Conservation (phyloP, 2,888 invertebrate genomes). For the Chrysolina oricalcia region DNA sequence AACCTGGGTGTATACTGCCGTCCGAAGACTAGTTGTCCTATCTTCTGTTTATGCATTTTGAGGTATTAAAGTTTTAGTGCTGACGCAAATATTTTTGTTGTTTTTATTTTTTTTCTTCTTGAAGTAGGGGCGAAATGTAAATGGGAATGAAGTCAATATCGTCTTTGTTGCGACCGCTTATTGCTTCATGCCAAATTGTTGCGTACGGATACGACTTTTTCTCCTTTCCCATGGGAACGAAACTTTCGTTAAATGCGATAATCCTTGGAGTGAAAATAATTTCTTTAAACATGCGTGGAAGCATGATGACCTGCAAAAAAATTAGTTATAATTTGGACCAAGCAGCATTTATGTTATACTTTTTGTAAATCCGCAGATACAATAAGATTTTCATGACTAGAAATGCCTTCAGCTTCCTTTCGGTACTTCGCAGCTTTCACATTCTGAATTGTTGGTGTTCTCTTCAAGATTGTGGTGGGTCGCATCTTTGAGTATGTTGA, state of each 20-base stretch:
- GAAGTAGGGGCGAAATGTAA: too few species aligned
- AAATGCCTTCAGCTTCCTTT: background rate
- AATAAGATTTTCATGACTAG: background rate
- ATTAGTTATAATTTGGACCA: conserved; percentile 48
- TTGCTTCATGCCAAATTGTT: conserved; percentile 59
- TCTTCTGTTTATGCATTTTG: too few species aligned
- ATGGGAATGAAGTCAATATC: too few species aligned
- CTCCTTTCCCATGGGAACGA: conserved; percentile 48
- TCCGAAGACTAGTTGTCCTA: too few species aligned
- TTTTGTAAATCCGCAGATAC: conserved; percentile 50
- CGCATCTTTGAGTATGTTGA: conserved; percentile 22
- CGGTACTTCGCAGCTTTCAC: conserved; percentile 20
- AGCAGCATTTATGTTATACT: conserved; percentile 51
- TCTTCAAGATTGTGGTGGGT: too few species aligned
- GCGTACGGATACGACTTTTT: conserved; percentile 39
- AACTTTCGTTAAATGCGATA: too few species aligned
- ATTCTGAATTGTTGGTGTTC: background rate
- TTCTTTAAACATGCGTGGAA: too few species aligned
- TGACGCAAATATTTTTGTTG: too few species aligned
- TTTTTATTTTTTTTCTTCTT: too few species aligned
- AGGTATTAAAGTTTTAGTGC: too few species aligned
- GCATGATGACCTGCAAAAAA: conserved; percentile 50
- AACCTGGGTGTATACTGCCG: too few species aligned
- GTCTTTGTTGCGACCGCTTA: conserved; percentile 13
- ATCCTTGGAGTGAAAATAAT: too few species aligned